These are phyloP conservation scores for Hapalemur alaotrensis DNA, from an alignment of 2,797 vertebrate species.

Conservation along the genomic window DNA sequence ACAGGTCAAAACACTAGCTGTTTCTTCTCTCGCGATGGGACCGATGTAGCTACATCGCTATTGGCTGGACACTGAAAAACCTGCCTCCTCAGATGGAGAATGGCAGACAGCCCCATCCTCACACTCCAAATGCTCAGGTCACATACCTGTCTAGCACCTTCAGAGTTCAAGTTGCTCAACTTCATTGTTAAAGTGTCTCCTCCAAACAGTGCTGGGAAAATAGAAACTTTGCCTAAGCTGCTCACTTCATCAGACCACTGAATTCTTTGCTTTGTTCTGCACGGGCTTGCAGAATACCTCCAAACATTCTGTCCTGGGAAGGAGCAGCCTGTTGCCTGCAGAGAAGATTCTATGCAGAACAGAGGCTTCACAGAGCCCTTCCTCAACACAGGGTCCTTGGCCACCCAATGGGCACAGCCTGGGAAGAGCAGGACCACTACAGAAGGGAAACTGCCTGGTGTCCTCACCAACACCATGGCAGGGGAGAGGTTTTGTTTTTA, in stretches of 20 bases:
- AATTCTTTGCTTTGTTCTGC: neutral
- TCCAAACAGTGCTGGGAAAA: neutral
- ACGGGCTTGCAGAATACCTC: accelerated
- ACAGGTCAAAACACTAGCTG: no score
- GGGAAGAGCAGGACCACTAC: neutral
- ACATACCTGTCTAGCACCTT: neutral
- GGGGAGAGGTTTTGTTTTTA: neutral
- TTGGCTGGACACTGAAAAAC: accelerated
- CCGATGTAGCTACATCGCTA: accelerated
- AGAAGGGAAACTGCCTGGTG: neutral
- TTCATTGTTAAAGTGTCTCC: neutral
- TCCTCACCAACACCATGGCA: neutral
- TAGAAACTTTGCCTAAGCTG: neutral
- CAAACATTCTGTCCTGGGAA: accelerated
- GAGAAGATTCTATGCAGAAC: neutral
- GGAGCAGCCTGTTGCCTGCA: neutral
- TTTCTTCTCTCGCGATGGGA: neutral
- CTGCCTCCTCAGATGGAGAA: neutral
- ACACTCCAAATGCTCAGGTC: neutral
- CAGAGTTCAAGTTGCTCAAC: neutral
- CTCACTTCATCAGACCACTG: neutral
- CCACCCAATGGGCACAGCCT: accelerated
- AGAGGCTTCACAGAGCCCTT: neutral
- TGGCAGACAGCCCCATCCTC: neutral
- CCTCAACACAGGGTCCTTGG: neutral